These are phyloP conservation scores for Fregetta grallaria DNA, from an alignment of 2,113 vertebrate species.

Conservation along the genomic window DNA sequence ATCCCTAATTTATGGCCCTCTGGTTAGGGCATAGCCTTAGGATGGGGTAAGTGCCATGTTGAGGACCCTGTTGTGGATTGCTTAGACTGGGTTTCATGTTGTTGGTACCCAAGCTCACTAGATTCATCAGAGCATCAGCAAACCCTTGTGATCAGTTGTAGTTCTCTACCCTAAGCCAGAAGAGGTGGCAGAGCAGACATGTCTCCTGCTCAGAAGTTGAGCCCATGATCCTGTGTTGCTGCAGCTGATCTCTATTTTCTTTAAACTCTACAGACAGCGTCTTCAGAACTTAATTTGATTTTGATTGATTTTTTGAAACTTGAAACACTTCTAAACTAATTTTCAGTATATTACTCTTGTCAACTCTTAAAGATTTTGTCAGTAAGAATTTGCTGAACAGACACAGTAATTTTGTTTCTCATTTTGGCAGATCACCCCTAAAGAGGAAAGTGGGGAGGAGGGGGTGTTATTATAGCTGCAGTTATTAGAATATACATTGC, in stretches of 20 bases:
- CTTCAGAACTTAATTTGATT: constrained; percentile 83
- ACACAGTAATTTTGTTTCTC: constrained; percentile 78
- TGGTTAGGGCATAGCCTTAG: neutral
- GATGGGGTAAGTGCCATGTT: neutral
- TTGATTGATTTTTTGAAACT: constrained; percentile 85
- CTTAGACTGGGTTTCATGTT: neutral
- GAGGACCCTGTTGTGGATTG: neutral
- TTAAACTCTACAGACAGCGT: constrained; percentile 74
- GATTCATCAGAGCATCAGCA: neutral
- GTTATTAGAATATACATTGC: constrained; percentile 71
- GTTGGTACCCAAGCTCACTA: neutral
- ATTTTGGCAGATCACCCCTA: constrained; percentile 75
- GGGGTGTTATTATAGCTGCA: constrained; percentile 57
- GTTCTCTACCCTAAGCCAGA: neutral
- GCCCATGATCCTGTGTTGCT: constrained; percentile 33
- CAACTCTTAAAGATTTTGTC: constrained; percentile 82
- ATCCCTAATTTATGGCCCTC: neutral
- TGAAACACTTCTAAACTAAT: constrained; percentile 85
- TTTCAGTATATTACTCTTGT: constrained; percentile 84
- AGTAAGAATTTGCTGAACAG: constrained; percentile 82
- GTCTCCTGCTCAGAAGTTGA: constrained; percentile 40
- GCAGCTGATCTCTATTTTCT: constrained; percentile 74
- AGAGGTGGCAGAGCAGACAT: neutral
- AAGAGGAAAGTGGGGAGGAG: constrained; percentile 66
- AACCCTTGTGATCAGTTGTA: neutral